Base-by-base conservation (phyloP, 2,888 invertebrate species). In the Philonicus albiceps region DNA sequence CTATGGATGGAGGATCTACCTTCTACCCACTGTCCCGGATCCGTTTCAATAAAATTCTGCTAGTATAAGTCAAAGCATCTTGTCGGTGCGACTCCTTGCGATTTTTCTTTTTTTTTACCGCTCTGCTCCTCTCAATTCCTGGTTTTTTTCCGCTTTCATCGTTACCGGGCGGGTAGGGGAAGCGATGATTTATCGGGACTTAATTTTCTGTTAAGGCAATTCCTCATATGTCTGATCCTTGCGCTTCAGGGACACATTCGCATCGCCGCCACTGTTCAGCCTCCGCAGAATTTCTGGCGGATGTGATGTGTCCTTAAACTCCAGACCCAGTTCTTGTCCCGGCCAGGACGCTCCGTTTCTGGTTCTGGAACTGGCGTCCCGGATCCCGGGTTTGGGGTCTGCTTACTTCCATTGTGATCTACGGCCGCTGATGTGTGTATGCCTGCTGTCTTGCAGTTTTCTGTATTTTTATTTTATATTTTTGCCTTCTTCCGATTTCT, bases 171-270 rank as follows among this genome's bases (percentile, higher is more conserved):
- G 16, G 22, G 37, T 49, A 43, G 27, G 34, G 85, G 75, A 27
- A 85, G 85, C 43, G 49, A 75, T 85, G 87, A 87, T 87, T 87
- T 87, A 87, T 87, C 30, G 87, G 19, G 80, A 85, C 86, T 86
- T 87, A 86, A 87, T 87, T 87, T 86, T 86, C 86, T 85, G 86
- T 86, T 86, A 85, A 85, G 73, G 81, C 86, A 85, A 87, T 87
- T 81, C 75, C 73, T 81, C 87, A 86, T 86, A 76, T 85, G 34
- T 87, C 81, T 87, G 87, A 87, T 85, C 86, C 81, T 85, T 83
- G 80, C 81, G 74, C 43, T 87, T 49, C 55, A 53, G 75, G 73
- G 80, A 84, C 87, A 85, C 87, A 87, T 86, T 81, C 73, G 55
- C 72, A 74, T 43, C 40, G 40, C 40, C 64, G 30, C 78, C 64